A percentile compares a stretch with the other conserved stretches of the same genome.
These are phyloP conservation scores for Cyprinella venusta DNA, from an alignment of 2,797 vertebrate species.

Conservation along the genomic window DNA sequence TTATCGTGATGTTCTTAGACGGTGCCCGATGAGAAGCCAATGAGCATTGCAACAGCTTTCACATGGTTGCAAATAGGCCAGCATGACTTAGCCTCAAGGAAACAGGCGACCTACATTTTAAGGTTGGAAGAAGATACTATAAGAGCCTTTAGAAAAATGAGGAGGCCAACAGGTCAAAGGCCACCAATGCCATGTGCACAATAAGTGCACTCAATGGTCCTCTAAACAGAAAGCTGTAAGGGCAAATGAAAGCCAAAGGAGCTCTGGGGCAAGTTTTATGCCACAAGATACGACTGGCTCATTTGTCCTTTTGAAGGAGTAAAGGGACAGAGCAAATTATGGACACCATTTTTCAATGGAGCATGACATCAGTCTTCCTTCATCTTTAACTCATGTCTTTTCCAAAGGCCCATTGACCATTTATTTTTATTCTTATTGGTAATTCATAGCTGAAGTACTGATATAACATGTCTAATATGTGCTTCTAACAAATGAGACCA, in stretches of 20 bases:
- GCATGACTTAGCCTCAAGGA: constrained; percentile 34
- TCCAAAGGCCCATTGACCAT: constrained; percentile 7
- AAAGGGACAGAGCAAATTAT: constrained; percentile 30
- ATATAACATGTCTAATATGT: constrained; percentile 20
- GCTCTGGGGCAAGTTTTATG: background rate
- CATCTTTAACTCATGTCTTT: constrained; percentile 13
- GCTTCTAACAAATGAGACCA: background rate
- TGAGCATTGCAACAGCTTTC: constrained; percentile 2
- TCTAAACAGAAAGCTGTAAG: constrained; percentile 20
- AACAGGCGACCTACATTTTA: constrained; percentile 42
- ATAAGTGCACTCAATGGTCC: constrained; percentile 10
- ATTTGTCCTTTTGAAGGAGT: constrained; percentile 34
- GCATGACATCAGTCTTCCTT: constrained; percentile 34
- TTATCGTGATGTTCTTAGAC: constrained; percentile 5
- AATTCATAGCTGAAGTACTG: constrained; percentile 14
- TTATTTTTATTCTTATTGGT: background rate
- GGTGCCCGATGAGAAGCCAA: background rate
- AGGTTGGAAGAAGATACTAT: constrained; percentile 37
- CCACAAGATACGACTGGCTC: constrained; percentile 13
- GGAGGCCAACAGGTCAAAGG: constrained; percentile 31
- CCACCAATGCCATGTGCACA: background rate
- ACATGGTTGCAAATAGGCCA: constrained; percentile 30
- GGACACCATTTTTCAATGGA: constrained; percentile 14
- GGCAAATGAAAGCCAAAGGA: constrained; percentile 29
- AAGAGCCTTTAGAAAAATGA: constrained; percentile 45